Base-by-base conservation (phyloP, 1,140 invertebrate genomes). In the Oryzaephilus surinamensis region DNA sequence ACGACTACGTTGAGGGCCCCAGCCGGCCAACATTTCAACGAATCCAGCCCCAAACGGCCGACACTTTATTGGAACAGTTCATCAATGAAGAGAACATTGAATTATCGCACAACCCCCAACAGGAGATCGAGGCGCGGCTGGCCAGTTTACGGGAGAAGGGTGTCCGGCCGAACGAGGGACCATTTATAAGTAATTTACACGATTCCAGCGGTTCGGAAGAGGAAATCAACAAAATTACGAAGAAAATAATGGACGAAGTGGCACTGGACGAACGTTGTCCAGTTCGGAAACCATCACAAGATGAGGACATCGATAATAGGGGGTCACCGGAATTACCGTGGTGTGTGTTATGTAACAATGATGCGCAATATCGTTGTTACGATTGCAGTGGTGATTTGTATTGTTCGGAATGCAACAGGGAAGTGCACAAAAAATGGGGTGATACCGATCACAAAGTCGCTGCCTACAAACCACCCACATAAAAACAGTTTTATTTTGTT, bases 301-400 rank as follows among this genome's bases (percentile, higher is more conserved):
- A 52, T 20, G 45, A 51, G 6, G 42, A 38, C 7, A 37, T 48
- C 12, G 36, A 31, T 1, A 15, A 18, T 6, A 11, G 32, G 30
- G 24, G 35, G n/a, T 54, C 54, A 17, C 52, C 52, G 48, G 79
- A 83, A 54, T 60, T 84, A 4, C 79, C 80, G 24, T 85, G 80
- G 70, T 86, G 82, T 63, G 73, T 73, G 49, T 74, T 85, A 27
- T 86, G 82, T 52, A 81, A 84, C 59, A 74, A 81, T 54, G 79
- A 84, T 69, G 81, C 81, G 3, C 65, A 49, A 10, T 62, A 76
- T 35, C 65, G 74, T 20, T 86, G 82, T 56, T 56, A 71, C 23
- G 79, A 75, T 45, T 86, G 82, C 61, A 72, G 73, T 50, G 65
- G 68, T 30, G 81, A 84, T 59, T 60, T 84, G 1, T 86, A 81